These are phyloP conservation scores for Aselliscus stoliczkanus DNA, from an alignment of 2,797 vertebrate genomes.

Conservation along the genomic window DNA sequence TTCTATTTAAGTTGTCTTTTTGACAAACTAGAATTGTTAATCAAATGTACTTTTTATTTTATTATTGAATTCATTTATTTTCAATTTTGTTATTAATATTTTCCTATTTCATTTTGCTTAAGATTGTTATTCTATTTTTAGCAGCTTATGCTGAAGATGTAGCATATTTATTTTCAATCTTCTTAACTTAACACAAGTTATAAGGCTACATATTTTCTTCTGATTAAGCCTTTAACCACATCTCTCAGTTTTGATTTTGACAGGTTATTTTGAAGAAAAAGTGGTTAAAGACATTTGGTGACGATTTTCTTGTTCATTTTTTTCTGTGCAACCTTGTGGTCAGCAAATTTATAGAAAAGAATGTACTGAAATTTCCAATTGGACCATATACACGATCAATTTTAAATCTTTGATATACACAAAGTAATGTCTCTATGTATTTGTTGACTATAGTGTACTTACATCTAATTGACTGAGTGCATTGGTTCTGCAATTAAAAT, in stretches of 20 bases:
- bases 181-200: not conserved
- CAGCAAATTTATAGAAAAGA: not conserved
- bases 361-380: not conserved
- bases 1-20: not conserved
- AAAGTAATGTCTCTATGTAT: not conserved
- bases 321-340: not conserved
- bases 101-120: not conserved
- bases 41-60: not conserved
- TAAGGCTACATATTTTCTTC: not conserved
- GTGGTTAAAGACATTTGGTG: not conserved
- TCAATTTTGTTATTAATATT: not conserved
- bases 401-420: not conserved
- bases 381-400: not conserved
- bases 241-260: not conserved
- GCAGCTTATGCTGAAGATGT: not conserved
- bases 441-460: not conserved
- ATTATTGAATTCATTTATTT: not conserved
- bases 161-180: not conserved
- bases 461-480: not conserved
- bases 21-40: not conserved
- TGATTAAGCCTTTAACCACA: not conserved
- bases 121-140: not conserved
- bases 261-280: not conserved
- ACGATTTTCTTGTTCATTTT: not conserved
- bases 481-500: not conserved